phyloP scores from a whole-genome alignment of 2,113 vertebrate genomes.

The Phrynosoma blainvillii region DNA sequence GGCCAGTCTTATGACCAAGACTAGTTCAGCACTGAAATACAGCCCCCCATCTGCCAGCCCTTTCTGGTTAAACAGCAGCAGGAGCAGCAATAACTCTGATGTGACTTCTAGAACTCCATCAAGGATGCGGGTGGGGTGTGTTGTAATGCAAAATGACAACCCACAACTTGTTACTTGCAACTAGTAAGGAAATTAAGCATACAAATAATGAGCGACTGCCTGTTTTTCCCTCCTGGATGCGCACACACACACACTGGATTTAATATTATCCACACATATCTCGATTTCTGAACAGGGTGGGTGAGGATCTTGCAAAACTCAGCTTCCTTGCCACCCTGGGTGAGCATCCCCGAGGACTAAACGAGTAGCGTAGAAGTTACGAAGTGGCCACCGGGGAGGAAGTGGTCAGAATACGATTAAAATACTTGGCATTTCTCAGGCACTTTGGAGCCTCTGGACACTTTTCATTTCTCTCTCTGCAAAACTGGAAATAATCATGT shows the following conservation, averaged over 20 bases:
- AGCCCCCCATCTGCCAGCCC: slow-evolving; percentile 8
- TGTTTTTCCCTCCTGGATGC: too few relatives aligned
- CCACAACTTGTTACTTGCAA: slow-evolving; percentile 45
- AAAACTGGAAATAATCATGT: too few relatives aligned
- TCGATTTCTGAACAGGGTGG: neutral
- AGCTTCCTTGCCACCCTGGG: too few relatives aligned
- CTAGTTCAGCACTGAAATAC: slow-evolving; percentile 72
- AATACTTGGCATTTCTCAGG: too few relatives aligned
- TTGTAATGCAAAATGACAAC: slow-evolving; percentile 53
- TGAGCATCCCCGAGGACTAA: neutral
- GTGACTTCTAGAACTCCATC: slow-evolving; percentile 48
- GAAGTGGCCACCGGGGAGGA: neutral
- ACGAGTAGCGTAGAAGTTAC: too few relatives aligned
- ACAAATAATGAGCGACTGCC: neutral
- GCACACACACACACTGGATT: neutral
- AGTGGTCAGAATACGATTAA: neutral
- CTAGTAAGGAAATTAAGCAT: slow-evolving; percentile 35
- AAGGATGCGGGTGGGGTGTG: neutral
- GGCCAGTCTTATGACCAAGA: slow-evolving; percentile 77
- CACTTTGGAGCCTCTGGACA: too few relatives aligned
- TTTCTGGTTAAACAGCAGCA: slow-evolving; percentile 73
- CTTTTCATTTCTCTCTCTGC: too few relatives aligned
- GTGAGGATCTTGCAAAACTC: too few relatives aligned
- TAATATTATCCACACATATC: neutral
- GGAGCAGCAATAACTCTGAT: slow-evolving; percentile 66